phyloP scores from a whole-genome alignment of 2,888 invertebrate species.

The Phaedon cochleariae region DNA sequence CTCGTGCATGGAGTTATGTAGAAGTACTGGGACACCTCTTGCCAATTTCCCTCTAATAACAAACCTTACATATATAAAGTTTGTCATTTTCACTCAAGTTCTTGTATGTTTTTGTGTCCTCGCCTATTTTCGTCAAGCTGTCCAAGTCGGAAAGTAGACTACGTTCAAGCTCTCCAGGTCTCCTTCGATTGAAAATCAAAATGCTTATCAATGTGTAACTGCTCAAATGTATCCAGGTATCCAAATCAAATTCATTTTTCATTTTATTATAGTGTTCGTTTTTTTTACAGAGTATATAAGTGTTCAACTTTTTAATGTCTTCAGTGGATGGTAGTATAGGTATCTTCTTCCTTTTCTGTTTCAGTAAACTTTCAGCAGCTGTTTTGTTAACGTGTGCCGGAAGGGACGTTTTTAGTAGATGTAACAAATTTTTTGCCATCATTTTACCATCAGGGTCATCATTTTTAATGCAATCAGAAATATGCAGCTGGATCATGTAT shows the following conservation, averaged over 20 bases:
- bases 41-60: constrained; percentile 1
- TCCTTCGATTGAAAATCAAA: background rate
- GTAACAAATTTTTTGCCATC: no score
- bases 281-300: background rate
- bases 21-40: no score
- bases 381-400: constrained; percentile 1
- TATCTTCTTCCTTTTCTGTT: background rate
- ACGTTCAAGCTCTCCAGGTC: constrained; percentile 2
- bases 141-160: background rate
- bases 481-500: background rate
- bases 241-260: background rate
- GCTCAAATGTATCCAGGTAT: background rate
- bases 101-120: no score
- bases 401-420: background rate
- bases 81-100: background rate
- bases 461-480: background rate
- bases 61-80: background rate
- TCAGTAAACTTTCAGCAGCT: background rate
- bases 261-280: background rate
- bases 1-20: no score
- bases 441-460: background rate
- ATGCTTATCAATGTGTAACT: background rate
- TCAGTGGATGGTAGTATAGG: background rate
- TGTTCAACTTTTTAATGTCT: background rate
- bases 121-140: no score